These are phyloP conservation scores for Tenthredo amoena DNA, from an alignment of 2,888 invertebrate genomes.

Conservation along the genomic window DNA sequence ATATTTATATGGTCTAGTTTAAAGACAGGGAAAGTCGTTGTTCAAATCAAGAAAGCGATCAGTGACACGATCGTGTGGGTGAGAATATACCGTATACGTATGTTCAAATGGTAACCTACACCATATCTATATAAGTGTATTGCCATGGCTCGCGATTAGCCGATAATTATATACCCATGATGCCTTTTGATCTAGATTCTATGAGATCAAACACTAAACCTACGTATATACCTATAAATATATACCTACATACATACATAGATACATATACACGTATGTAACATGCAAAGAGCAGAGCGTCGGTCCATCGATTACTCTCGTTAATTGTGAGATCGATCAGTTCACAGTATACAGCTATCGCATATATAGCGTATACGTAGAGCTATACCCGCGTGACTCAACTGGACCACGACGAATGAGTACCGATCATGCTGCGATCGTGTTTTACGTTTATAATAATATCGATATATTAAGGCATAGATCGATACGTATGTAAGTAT, in stretches of 20 bases:
- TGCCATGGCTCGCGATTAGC: constrained; percentile 15
- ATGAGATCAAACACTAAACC: constrained; percentile 38
- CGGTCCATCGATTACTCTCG: constrained; percentile 45
- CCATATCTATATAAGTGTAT: neutral
- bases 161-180: constrained; percentile 39
- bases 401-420: constrained; percentile 49
- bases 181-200: constrained; percentile 59
- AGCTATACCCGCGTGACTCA: constrained; percentile 60
- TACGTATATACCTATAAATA: neutral
- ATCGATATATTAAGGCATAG: neutral
- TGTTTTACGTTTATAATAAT: constrained; percentile 38
- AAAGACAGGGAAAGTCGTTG: constrained; percentile 41
- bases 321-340: constrained; percentile 47
- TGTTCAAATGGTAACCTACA: neutral
- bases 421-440: constrained; percentile 35
- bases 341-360: neutral
- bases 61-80: constrained; percentile 31
- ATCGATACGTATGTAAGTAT: neutral
- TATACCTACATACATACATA: constrained; percentile 16
- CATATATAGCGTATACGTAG: neutral
- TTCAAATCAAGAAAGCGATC: constrained; percentile 49
- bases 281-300: neutral
- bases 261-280: neutral
- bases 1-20: constrained; percentile 33
- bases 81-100: neutral